Evolutionary conservation across 2,797 vertebrate species (phyloP).

Genomic region (Rhinoraja longicauda): DNA sequence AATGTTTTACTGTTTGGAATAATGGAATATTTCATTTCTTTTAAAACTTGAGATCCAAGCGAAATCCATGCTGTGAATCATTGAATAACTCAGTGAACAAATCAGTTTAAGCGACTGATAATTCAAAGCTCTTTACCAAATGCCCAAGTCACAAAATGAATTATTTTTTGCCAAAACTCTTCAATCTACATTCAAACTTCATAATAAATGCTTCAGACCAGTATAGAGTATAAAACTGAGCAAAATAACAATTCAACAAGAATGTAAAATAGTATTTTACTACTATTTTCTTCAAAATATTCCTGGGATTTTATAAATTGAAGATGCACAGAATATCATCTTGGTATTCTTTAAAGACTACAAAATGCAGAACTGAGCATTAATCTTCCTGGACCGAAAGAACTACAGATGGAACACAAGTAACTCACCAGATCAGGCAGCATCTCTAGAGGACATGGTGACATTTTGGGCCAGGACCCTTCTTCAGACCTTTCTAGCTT

Average conservation of each 20-base stretch:
- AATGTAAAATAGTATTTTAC: neutral
- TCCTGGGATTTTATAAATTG: neutral
- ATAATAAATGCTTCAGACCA: neutral
- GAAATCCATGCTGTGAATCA: neutral
- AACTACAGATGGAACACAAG: too few species aligned
- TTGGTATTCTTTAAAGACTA: neutral
- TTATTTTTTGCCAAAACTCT: neutral
- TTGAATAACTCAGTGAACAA: neutral
- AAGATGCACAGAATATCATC: neutral
- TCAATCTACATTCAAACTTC: neutral
- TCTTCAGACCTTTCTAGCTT: too few species aligned
- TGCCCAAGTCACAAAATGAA: neutral
- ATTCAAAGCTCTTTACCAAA: neutral
- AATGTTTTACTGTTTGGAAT: neutral
- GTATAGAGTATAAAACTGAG: neutral
- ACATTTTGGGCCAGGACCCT: too few species aligned
- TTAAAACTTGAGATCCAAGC: neutral
- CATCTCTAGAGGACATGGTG: too few species aligned
- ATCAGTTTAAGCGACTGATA: neutral
- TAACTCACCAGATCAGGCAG: too few species aligned
- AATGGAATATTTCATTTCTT: neutral
- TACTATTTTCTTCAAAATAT: neutral
- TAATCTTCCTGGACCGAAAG: too few species aligned
- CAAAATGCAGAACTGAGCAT: too few species aligned
- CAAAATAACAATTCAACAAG: neutral